Base-by-base conservation (phyloP, 1,140 invertebrate species). In the Cryptotermes secundus region DNA sequence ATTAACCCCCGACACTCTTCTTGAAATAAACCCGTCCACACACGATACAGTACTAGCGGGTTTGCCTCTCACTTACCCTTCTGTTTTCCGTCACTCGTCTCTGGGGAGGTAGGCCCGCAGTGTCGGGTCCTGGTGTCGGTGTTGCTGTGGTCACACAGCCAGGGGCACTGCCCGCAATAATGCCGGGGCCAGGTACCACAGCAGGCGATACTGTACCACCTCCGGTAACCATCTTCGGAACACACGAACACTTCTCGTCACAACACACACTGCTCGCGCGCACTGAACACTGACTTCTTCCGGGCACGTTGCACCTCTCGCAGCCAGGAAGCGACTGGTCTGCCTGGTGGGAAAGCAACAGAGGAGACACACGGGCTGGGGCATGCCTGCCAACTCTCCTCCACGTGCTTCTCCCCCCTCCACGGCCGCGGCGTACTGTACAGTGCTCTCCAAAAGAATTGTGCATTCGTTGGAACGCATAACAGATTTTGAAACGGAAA, bases 41-140 rank as follows among this genome's bases (percentile, higher is more conserved):
- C n/a, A n/a, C n/a, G n/a, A n/a, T n/a, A n/a, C n/a, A n/a, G n/a
- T n/a, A n/a, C n/a, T n/a, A n/a, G n/a, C n/a, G n/a, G n/a, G n/a
- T n/a, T n/a, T n/a, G n/a, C n/a, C n/a, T n/a, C n/a, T n/a, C 0
- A 59, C 81, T 59, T 34, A 82, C 81, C 81, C 81, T 45, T 82
- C 81, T 34, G n/a, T 82, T 82, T 26, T 82, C 81, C 42, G 24
- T 82, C 26, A 42, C 24, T 22, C 81, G 59, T 16, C 59, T 38
- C 81, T 59, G 36, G 0, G 81, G 81, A 38, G 81, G 81, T 16
- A 82, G 81, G 3, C 81, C 81, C 16, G 81, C 81, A 7, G 81
- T n/a, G 59, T 72, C 81, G 14, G 81, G n/a, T 16, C 34, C 81
- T 0, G 81, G 81, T n/a, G 81, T 45, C 42, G 81, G 81, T 9